Evolutionary conservation across 1,140 invertebrate genomes (phyloP), one percentile per base, ranked within the genome.

Genomic region (Drosophila busckii): DNA sequence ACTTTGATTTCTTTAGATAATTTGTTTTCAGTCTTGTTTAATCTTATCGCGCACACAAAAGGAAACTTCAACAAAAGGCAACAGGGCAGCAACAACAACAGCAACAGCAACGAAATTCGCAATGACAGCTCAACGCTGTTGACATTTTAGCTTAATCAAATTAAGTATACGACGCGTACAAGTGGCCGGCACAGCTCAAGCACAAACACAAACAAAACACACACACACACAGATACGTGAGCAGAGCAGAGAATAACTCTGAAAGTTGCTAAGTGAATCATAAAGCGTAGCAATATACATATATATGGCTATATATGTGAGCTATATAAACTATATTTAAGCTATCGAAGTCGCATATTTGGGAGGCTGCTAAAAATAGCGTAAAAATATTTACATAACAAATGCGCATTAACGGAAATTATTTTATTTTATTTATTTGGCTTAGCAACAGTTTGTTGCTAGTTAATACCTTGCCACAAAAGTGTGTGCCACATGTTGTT

Each of bases 191-290:
- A 46, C 19, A 22, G 25, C 22, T 52, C 40, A 37, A 37, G 48
- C 63, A 41, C 64, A 50, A 7, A 22, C 6, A 54, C 48, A 53
- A 19, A 65, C 25, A 7, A 22, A 4, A 54, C 48, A 53, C 25
- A 65, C 25, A 44, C 8, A 16, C 7, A 34, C 20, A 16, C 26
- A 5, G 9, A 48, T 15, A 37, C 23, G 12, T 20, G 26, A 26
- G 20, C 4, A 7, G 19, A 17, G 9, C 17, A n/a, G 3, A 55
- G n/a, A 46, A 40, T 26, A 45, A 25, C 20, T 20, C 26, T 17
- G 41, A 45, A 40, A 80, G 66, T 58, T 37, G 73, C 71, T 78
- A 78, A 78, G 56, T 78, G 55, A 67, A 67, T 78, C 62, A 78
- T 64, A 71, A 67, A 78, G 66, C 31, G 25, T 16, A 54, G n/a